These are phyloP conservation scores for Sarcophaga bullata DNA, from an alignment of 1,140 invertebrate species.

Conservation along the genomic window DNA sequence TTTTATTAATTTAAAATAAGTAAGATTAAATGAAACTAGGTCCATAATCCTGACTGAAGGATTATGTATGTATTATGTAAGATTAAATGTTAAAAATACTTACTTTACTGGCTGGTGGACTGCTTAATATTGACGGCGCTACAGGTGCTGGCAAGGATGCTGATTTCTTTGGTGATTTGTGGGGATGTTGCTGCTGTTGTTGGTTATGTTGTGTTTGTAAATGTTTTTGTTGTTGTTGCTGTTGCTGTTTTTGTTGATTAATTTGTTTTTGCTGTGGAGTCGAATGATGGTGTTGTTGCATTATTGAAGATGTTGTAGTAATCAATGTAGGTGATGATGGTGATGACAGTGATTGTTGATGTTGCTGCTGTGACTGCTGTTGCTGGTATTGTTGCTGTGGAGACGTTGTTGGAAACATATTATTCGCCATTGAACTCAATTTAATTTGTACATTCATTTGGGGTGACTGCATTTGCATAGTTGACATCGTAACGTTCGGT, in stretches of 20 bases:
- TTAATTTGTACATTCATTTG: conserved; percentile 42
- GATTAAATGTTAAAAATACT: background rate
- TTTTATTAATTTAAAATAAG: no score
- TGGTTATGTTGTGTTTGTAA: conserved; percentile 47
- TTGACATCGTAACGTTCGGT: conserved; percentile 36
- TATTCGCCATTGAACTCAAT: background rate
- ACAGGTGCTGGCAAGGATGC: conserved; percentile 56
- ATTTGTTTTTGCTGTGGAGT: conserved; percentile 27
- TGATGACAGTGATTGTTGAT: conserved; percentile 44
- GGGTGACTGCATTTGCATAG: conserved; percentile 28
- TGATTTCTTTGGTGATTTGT: conserved; percentile 61
- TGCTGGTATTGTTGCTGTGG: conserved; percentile 37
- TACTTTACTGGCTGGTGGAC: conserved; percentile 54
- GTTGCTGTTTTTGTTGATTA: conserved; percentile 47
- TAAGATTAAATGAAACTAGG: no score
- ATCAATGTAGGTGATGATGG: conserved; percentile 9
- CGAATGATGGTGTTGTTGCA: conserved; percentile 34
- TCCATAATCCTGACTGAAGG: no score
- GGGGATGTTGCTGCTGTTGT: conserved; percentile 32
- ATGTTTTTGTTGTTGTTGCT: conserved; percentile 33
- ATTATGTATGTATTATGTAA: no score
- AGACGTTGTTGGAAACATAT: conserved; percentile 36
- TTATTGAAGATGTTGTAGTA: background rate
- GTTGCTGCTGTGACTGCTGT: conserved; percentile 40
- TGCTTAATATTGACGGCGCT: conserved; percentile 52